Evolutionary conservation across 2,113 vertebrate species (phyloP).

Genomic region (Microtus montanus): DNA sequence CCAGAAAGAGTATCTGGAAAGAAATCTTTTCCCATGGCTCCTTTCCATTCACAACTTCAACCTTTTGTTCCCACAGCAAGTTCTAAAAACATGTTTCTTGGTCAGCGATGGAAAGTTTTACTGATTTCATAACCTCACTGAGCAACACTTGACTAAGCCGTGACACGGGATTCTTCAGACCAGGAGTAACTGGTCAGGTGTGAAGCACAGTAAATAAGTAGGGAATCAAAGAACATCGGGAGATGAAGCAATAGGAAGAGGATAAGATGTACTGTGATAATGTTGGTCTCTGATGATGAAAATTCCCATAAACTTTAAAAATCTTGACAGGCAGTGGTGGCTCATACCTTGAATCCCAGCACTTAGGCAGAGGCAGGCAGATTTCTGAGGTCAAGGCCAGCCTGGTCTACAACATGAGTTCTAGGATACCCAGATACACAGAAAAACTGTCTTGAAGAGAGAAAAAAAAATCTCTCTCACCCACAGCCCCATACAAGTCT

Average conservation of each 20-base stretch:
- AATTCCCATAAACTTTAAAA: constrained; percentile 38
- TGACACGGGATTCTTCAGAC: background rate
- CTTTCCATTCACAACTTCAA: constrained; percentile 27
- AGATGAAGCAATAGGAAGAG: background rate
- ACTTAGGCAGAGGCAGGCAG: background rate
- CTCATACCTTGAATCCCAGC: background rate
- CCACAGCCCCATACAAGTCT: background rate
- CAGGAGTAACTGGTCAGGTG: background rate
- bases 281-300: constrained; percentile 32
- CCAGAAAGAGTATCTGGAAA: background rate
- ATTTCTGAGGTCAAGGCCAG: background rate
- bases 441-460: background rate
- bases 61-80: constrained; percentile 5
- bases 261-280: background rate
- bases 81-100: constrained; percentile 41
- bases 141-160: constrained; percentile 6
- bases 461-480: background rate
- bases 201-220: constrained; percentile 23
- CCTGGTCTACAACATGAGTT: background rate
- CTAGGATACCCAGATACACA: background rate
- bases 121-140: background rate
- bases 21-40: background rate
- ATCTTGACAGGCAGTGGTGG: background rate
- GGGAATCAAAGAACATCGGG: background rate
- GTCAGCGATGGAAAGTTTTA: constrained; percentile 47